Base-by-base conservation (phyloP, 2,113 vertebrate species). In the Lanius collurio region DNA sequence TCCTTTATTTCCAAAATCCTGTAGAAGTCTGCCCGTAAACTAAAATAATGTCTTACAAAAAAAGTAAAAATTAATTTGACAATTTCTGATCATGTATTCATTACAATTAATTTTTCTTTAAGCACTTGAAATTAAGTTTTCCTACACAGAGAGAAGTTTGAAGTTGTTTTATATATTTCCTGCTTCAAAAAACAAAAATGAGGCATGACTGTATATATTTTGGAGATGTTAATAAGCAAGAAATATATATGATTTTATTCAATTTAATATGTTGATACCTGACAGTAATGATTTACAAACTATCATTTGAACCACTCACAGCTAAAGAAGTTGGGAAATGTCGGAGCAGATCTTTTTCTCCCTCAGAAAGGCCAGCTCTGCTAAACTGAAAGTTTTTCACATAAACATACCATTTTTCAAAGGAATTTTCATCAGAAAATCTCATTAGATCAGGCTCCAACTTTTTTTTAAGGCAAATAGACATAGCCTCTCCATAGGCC, bases 401-500 rank as follows among this genome's bases (percentile, higher is more conserved):
- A 0, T 57, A 67, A 83, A 57, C 14, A 42, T 3, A 17, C 16
- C 14, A 19, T 26, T 74, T 90, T 88, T 42, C 55, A 65, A 33
- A n/a, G 73, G 31, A 60, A 63, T n/a, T 63, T 57, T 89, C 8
- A n/a, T 82, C n/a, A 30, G 39, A 67, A 83, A 53, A 37, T 31
- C 31, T 21, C 11, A 7, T 64, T 42, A 55, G 33, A 46, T 42
- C 13, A n/a, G 49, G 13, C 28, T 86, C 11, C n/a, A n/a, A 4
- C 31, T 63, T 86, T 44, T 70, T 37, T 35, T 83, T 3, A 30
- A 70, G 50, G 35, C 11, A 23, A 22, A 41, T 16, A 1, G 1
- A 31, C 2, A 0, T 31, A 57, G 9, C 8, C 15, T 68, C 23
- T 6, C 0, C 26, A 11, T 10, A 46, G 62, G 42, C 28, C 18